Base-by-base conservation (phyloP, 2,797 vertebrate genomes). In the Mustela erminea region DNA sequence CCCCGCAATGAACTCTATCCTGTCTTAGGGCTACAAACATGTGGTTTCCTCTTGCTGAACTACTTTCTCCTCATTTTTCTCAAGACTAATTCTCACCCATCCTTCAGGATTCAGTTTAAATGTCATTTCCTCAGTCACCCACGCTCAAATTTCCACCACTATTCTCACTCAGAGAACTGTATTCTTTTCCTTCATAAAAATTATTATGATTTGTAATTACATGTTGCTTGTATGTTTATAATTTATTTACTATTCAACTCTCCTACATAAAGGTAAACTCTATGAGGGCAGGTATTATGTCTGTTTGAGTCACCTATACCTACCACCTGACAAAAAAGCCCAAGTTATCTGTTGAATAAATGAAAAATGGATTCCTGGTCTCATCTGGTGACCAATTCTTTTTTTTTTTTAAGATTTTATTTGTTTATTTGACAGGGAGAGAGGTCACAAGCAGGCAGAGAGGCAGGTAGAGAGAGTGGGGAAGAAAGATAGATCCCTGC, bases 51-150 rank as follows among this genome's bases (percentile, higher is more conserved):
- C 54, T 54, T 60, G 60, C 78, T 88, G 38, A 4, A 82, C 25
- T 91, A 66, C n/a, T 88, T n/a, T 78, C 84, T 60, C 35, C 20
- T 32, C 10, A 41, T 54, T 97, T 43, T 85, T 86, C 17, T 92
- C 54, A 72, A 66, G 25, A 92, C 17, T 81, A 84, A 70, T 10
- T 72, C 20, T 87, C 72, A 70, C 38, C 75, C 20, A 64, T 38
- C 21, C 66, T 91, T 93, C 41, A 64, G 41, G 52, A 81, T 97
- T 88, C 46, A 81, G 46, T 75, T 81, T 93, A 84, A 94, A 90
- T 41, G 41, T 62, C 41, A 56, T 93, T 92, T 93, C 58, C 84
- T 78, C 46, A 75, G n/a, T 41, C 70, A 95, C 18, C 18, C 70
- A 84, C 43, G 83, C 49, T 94, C 43, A 90, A 85, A 25, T 58